Evolutionary conservation across 2,888 invertebrate genomes (phyloP).

Genomic region (Thereva unica): DNA sequence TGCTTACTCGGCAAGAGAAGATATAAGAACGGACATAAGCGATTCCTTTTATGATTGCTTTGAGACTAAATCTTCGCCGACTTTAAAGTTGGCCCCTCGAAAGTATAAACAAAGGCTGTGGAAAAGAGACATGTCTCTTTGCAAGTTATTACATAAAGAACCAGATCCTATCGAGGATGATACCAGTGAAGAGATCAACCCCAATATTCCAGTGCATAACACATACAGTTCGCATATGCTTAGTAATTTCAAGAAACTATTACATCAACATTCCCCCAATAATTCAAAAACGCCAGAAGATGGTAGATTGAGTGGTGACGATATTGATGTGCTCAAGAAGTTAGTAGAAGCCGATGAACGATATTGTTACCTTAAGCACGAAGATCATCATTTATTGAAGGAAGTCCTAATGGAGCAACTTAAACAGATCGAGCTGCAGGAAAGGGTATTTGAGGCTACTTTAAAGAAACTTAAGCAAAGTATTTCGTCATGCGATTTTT

Average conservation of each 20-base stretch:
- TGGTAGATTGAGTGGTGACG: constrained; percentile 37
- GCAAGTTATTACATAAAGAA: too few species aligned
- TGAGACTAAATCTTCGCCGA: background rate
- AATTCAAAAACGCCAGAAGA: constrained; percentile 23
- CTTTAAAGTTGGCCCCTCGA: too few species aligned
- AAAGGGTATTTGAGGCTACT: constrained; percentile 44
- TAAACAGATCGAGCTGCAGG: constrained; percentile 46
- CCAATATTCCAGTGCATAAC: background rate
- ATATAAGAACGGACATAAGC: background rate
- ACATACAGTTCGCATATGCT: constrained; percentile 39
- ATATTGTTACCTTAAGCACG: constrained; percentile 42
- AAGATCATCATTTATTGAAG: constrained; percentile 45
- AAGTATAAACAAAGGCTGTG: too few species aligned
- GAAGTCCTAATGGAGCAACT: constrained; percentile 46
- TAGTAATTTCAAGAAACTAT: constrained; percentile 43
- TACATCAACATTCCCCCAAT: constrained; percentile 39
- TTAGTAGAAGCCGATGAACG: constrained; percentile 47
- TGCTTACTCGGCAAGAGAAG: too few species aligned
- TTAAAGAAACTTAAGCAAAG: constrained; percentile 7
- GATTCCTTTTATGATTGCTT: background rate
- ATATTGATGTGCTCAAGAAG: constrained; percentile 45
- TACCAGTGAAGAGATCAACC: background rate
- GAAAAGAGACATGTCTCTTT: too few species aligned
- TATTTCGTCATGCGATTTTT: background rate
- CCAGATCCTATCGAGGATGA: background rate